phyloP scores from a whole-genome alignment of 2,113 vertebrate genomes.

The Pluvialis apricaria region DNA sequence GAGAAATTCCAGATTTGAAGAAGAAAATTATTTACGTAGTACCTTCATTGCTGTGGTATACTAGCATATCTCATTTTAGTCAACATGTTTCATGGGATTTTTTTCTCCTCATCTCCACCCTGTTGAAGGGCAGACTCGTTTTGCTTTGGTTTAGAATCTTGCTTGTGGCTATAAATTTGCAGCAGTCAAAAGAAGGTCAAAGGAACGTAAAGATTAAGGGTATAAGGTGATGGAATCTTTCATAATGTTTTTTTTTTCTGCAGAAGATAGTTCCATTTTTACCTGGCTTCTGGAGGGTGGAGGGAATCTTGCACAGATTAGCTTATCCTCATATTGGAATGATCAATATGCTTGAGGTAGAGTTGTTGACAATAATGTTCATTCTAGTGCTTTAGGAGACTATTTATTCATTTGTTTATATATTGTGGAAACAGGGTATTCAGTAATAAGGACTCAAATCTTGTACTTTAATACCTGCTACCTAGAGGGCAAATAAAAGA shows the following conservation, averaged over 20 bases:
- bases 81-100: background rate
- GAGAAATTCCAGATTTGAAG: background rate
- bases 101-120: background rate
- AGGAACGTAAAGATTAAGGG: background rate
- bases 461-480: background rate
- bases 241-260: background rate
- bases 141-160: background rate
- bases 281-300: background rate
- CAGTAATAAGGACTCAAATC: background rate
- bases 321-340: background rate
- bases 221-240: background rate
- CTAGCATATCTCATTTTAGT: background rate
- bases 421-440: background rate
- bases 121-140: background rate
- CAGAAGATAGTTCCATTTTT: background rate
- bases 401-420: background rate
- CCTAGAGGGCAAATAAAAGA: background rate
- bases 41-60: background rate
- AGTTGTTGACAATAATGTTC: background rate
- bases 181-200: background rate
- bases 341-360: background rate
- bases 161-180: too few species aligned
- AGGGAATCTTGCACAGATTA: background rate
- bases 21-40: background rate
- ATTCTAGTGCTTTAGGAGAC: background rate